Base-by-base conservation (phyloP, 2,797 vertebrate species). In the Chaetophractus vellerosus region DNA sequence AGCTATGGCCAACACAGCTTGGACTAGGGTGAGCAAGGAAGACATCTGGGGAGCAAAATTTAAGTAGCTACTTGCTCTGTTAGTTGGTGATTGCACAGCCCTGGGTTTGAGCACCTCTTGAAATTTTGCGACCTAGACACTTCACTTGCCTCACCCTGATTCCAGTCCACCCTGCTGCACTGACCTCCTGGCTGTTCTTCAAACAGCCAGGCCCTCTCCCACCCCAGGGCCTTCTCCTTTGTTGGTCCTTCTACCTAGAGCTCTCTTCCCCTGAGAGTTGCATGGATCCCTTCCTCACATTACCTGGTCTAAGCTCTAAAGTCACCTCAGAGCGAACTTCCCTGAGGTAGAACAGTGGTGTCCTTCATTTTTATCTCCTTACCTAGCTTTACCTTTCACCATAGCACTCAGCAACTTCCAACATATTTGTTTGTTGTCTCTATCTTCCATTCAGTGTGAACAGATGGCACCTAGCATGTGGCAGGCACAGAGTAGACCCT, bases 171-270 rank as follows among this genome's bases (percentile, higher is more conserved):
- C 18, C 9, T 68, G 64, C 6, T 18, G n/a, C n/a, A 66, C n/a
- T 79, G 63, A 50, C 45, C 45, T 79, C 16, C 9, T n/a, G 90
- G 52, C 23, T 18, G 0, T 26, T 38, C 72, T 21, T 90, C 48
- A 76, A 10, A 36, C 3, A 9, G 16, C 33, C 6, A 2, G 0
- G 2, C 0, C 31, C 9, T 55, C 24, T 79, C 6, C 75, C 0
- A 52, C 11, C 38, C 59, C 48, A 59, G 24, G 31, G 12, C 3
- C 14, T 63, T 50, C 15, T 18, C 36, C 28, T 88, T 68, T 36
- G 26, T 23, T 50, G 0, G 12, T 48, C 33, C 19, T 92, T 85
- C 50, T 59, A 36, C 28, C 50, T 61, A 57, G 64, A 57, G 50
- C 26, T 18, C 64, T 80, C 33, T 36, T 19, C 3, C 6, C 19